A percentile compares a stretch with the other conserved stretches of the same genome.
Conservation (phyloP, 2,888 invertebrate genomes). For the Lasioglossum pauxillum region DNA sequence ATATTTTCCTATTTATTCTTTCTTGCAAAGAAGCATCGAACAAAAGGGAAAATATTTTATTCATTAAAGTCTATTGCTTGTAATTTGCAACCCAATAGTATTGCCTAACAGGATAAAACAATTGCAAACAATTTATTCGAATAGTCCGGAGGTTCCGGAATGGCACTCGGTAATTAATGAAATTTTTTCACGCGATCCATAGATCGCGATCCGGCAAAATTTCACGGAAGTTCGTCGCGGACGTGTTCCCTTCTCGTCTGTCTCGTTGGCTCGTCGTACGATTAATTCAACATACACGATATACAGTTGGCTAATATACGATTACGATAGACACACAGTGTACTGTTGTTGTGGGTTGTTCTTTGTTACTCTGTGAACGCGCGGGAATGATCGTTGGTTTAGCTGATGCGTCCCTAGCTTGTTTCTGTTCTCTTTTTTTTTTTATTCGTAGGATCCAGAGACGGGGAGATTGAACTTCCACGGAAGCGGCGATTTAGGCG, state of each 20-base stretch:
- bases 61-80: too few species aligned
- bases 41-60: too few species aligned
- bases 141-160: not conserved
- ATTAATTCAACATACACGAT: slow-evolving; percentile 43
- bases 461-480: slow-evolving; percentile 33
- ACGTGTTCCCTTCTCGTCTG: not conserved
- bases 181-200: not conserved
- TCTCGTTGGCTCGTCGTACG: slow-evolving; percentile 20
- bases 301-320: slow-evolving; percentile 59
- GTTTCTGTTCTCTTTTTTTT: not conserved
- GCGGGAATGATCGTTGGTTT: slow-evolving; percentile 39
- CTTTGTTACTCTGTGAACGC: slow-evolving; percentile 33
- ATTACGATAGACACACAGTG: slow-evolving; percentile 65
- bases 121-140: not conserved
- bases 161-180: not conserved
- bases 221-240: not conserved
- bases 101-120: not conserved
- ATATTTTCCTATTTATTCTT: too few species aligned
- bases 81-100: not conserved
- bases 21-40: too few species aligned
- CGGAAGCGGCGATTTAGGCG: slow-evolving; percentile 61
- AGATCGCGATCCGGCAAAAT: not conserved
- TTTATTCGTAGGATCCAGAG: slow-evolving; percentile 28
- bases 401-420: slow-evolving; percentile 11
- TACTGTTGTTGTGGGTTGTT: slow-evolving; percentile 19